A percentile compares a stretch with the other conserved stretches of the same genome.
phyloP scores from a whole-genome alignment of 2,113 vertebrate genomes.

The Hyla sarda region DNA sequence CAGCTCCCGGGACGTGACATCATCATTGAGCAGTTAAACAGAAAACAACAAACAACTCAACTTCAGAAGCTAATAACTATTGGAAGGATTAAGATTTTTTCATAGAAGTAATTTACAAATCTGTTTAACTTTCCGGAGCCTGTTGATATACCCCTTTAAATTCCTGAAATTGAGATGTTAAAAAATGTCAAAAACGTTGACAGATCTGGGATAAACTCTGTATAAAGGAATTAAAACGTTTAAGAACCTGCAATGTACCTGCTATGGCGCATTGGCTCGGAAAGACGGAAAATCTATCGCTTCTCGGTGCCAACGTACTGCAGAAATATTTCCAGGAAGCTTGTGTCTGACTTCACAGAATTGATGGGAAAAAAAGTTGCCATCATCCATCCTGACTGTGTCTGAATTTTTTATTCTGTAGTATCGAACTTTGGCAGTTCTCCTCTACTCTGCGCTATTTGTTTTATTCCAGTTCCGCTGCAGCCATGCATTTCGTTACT shows the following conservation, averaged over 20 bases:
- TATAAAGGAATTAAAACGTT: constrained; percentile 23
- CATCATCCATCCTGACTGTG: neutral
- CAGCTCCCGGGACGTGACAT: too few species aligned
- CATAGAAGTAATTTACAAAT: too few species aligned
- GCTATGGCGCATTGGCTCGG: neutral
- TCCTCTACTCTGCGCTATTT: too few species aligned
- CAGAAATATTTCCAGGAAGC: constrained; percentile 32
- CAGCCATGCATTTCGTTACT: too few species aligned
- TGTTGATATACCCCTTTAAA: too few species aligned
- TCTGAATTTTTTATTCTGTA: constrained; percentile 30
- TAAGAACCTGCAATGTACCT: neutral
- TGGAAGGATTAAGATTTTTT: too few species aligned
- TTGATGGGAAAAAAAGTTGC: constrained; percentile 4
- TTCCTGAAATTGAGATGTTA: constrained; percentile 24
- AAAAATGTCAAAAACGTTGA: constrained; percentile 24
- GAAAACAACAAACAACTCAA: too few species aligned
- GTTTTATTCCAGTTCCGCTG: too few species aligned
- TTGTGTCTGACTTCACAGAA: neutral
- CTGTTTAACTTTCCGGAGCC: too few species aligned
- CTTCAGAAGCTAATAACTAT: too few species aligned
- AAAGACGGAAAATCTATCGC: constrained; percentile 4
- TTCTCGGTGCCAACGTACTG: constrained; percentile 24
- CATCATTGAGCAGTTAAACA: too few species aligned
- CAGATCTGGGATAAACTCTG: constrained; percentile 20
- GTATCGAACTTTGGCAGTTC: neutral